phyloP scores from a whole-genome alignment of 2,888 invertebrate species.

The Patella ulyssiponensis region DNA sequence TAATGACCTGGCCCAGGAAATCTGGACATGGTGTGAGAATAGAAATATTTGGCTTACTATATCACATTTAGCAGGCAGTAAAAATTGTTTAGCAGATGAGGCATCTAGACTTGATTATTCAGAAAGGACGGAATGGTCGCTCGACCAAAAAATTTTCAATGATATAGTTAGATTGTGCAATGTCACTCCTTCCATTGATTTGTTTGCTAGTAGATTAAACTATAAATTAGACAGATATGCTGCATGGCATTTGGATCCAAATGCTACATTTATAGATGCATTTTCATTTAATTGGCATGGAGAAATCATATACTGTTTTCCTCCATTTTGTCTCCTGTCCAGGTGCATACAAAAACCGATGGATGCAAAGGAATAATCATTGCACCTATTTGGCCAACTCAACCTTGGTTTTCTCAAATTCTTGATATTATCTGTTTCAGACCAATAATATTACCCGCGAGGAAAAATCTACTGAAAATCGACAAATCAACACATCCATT shows the following conservation, averaged over 20 bases:
- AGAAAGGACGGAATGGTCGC: not conserved
- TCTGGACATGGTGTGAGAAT: not conserved
- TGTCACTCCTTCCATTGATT: not conserved
- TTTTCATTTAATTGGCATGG: slow-evolving; percentile 21
- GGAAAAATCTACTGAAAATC: slow-evolving; percentile 19
- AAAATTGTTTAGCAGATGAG: not conserved
- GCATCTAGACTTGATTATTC: not conserved
- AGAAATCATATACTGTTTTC: slow-evolving; percentile 28
- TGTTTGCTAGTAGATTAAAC: not conserved
- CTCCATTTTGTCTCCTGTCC: slow-evolving; percentile 38
- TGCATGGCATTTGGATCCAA: slow-evolving; percentile 22
- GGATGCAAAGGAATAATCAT: slow-evolving; percentile 24
- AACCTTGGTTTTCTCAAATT: slow-evolving; percentile 37
- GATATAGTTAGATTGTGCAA: not conserved
- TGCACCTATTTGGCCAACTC: slow-evolving; percentile 37
- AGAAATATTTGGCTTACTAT: slow-evolving; percentile 1
- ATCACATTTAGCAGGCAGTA: not conserved
- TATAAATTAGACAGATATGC: not conserved
- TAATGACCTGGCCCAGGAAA: not conserved
- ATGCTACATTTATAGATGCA: slow-evolving; percentile 24
- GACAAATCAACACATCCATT: not conserved
- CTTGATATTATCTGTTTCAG: slow-evolving; percentile 16
- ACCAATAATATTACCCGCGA: slow-evolving; percentile 24
- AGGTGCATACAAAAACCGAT: slow-evolving; percentile 34
- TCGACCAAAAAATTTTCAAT: not conserved